Conservation (phyloP, 2,888 invertebrate genomes). For the Ophonus ardosiacus region DNA sequence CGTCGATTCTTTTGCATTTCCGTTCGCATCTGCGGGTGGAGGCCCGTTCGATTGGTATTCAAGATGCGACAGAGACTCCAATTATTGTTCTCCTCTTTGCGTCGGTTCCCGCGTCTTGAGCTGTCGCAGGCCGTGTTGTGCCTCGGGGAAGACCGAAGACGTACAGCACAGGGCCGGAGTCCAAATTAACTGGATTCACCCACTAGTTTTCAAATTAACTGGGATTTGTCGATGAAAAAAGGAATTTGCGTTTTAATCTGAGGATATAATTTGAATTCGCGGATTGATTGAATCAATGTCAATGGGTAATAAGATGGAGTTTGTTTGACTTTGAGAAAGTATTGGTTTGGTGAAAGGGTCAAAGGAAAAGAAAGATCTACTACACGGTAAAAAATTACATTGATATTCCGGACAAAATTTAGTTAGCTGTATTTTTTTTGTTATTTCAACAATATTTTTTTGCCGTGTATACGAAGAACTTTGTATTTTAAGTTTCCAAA, state of each 20-base stretch:
- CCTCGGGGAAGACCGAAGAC: no score
- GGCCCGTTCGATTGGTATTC: conserved; percentile 70
- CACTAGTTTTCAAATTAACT: conserved; percentile 21
- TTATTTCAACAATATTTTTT: no score
- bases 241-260: background rate
- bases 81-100: conserved; percentile 71
- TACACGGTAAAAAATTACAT: no score
- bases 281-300: background rate
- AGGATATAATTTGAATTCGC: background rate
- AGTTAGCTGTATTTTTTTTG: no score
- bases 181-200: conserved; percentile 13
- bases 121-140: background rate
- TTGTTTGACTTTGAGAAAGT: background rate
- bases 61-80: conserved; percentile 71
- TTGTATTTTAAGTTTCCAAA: no score
- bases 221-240: conserved; percentile 1
- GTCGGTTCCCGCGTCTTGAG: conserved; percentile 61
- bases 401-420: no score
- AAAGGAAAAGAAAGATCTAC: background rate
- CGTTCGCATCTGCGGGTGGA: conserved; percentile 60
- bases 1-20: conserved; percentile 61
- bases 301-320: background rate
- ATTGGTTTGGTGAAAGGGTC: background rate
- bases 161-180: background rate
- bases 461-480: no score